A percentile compares a stretch with the other conserved stretches of the same genome.
These are phyloP conservation scores for Xenops minutus DNA, from an alignment of 2,797 vertebrate genomes.

Conservation along the genomic window DNA sequence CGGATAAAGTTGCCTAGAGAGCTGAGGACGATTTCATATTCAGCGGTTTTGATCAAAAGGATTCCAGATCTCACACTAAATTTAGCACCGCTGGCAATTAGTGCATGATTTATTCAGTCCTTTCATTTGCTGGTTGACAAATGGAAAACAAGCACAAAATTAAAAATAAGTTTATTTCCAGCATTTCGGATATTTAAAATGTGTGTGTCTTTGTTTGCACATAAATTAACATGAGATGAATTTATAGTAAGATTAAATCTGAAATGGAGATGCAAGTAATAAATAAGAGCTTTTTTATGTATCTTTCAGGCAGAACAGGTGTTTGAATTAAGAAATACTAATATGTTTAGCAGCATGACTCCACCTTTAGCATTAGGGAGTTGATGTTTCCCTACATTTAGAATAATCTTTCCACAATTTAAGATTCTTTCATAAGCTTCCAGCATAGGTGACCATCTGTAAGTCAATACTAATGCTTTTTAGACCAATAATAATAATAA, in stretches of 20 bases:
- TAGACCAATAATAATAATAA: conserved; percentile 61
- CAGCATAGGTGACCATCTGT: conserved; percentile 82
- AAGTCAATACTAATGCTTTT: conserved; percentile 71
- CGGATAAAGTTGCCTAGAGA: conserved; percentile 95
- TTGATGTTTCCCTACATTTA: conserved; percentile 79
- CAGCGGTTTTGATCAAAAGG: conserved; percentile 94
- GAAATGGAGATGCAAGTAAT: conserved; percentile 80
- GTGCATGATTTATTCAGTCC: conserved; percentile 89
- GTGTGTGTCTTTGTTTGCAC: conserved; percentile 84
- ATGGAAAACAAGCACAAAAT: conserved; percentile 87
- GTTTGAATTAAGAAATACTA: conserved; percentile 84
- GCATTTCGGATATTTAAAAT: conserved; percentile 84
- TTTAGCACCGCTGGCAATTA: conserved; percentile 98
- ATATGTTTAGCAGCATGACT: conserved; percentile 82
- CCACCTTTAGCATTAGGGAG: conserved; percentile 82
- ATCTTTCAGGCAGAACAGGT: conserved; percentile 78
- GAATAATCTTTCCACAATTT: conserved; percentile 76
- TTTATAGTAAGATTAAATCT: conserved; percentile 83
- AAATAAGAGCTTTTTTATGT: conserved; percentile 80
- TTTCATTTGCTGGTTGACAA: conserved; percentile 93
- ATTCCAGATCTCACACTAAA: conserved; percentile 93
- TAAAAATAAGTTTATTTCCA: conserved; percentile 86
- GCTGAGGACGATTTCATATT: conserved; percentile 92
- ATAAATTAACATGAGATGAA: conserved; percentile 86
- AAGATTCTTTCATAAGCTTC: conserved; percentile 76